These are phyloP conservation scores for Clavelina lepadiformis DNA, from an alignment of 23 tunicate species.

Conservation along the genomic window DNA sequence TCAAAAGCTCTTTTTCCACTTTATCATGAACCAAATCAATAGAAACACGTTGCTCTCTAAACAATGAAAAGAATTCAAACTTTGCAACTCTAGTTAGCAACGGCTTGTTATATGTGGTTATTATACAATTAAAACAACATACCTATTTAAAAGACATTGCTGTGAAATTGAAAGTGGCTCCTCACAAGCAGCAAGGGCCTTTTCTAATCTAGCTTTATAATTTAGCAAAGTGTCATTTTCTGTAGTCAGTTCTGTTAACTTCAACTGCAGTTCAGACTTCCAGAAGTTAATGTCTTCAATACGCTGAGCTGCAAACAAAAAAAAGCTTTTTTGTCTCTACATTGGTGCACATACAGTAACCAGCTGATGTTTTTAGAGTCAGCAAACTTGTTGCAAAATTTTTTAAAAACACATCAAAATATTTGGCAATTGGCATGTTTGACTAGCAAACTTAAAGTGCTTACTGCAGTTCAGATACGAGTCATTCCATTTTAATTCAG, in stretches of 20 bases:
- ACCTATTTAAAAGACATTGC: constrained; percentile 77
- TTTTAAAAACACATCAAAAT: too few relatives aligned
- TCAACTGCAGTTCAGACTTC: constrained; percentile 69
- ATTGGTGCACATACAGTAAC: too few relatives aligned
- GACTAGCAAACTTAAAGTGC: too few relatives aligned
- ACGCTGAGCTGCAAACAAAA: constrained; percentile 49
- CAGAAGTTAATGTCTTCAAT: constrained; percentile 76
- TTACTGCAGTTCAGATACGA: too few relatives aligned
- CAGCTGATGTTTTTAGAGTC: too few relatives aligned
- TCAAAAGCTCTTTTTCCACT: constrained; percentile 76
- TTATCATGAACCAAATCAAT: constrained; percentile 93
- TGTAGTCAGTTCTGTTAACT: constrained; percentile 43
- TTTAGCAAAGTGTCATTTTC: constrained; percentile 74
- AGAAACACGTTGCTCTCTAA: constrained; percentile 60
- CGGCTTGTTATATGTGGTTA: too few relatives aligned
- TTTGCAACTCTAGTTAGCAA: neutral
- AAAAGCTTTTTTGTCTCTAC: too few relatives aligned
- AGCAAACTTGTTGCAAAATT: too few relatives aligned
- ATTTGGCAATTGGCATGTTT: too few relatives aligned
- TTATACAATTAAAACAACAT: neutral
- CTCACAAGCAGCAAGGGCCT: constrained; percentile 73
- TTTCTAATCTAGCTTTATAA: constrained; percentile 63
- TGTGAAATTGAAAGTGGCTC: constrained; percentile 83
- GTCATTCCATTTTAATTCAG: too few relatives aligned
- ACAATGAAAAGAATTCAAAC: neutral